Evolutionary conservation across 2,888 invertebrate genomes (phyloP), one percentile per base, ranked within the genome.

Genomic region (Lepidonotus clava): DNA sequence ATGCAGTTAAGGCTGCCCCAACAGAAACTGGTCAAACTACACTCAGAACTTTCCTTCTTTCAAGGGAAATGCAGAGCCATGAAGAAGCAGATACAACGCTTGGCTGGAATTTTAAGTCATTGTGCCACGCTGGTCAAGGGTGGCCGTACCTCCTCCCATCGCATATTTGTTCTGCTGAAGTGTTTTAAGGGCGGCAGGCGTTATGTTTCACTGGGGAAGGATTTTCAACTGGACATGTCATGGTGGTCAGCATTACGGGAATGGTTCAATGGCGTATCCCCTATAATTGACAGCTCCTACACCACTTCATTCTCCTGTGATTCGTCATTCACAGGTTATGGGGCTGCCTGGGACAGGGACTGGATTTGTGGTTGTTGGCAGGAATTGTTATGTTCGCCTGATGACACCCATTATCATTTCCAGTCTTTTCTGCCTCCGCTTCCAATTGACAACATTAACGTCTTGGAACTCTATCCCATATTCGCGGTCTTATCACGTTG

Each of bases 11-110:
- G 56, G 11, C n/a, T 56, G n/a, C 56, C 56, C n/a, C 14, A 56
- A n/a, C n/a, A 18, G 8, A 8, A 5, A 56, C 21, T 56, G 14
- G 56, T 4, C 5, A 56, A 56, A 56, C n/a, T 56, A n/a, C 11
- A 56, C 5, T 21, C 18, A 21, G 56, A 56, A n/a, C 11, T 56
- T 4, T 8, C 11, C n/a, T 56, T 56, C n/a, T 56, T 56, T n/a
- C 11, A 56, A 21, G 56, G 56, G 11, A 87, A 88, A 2, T 88
- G 53, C 56, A 18, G 21, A 80, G 86, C 28, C 1, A 46, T 21
- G 84, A 66, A 67, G 40, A 40, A n/a, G 24, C 76, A 46, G 77
- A 21, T 88, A 6, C 41, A 40, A 40, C 84, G 84, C 4, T 46
- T 38, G n/a, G 28, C 34, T 21, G 40, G 61, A 8, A 24, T 67